Percentiles rank a stretch among this genome's conserved stretches.
Evolutionary conservation across 2,113 vertebrate species (phyloP).

Genomic region (Tragelaphus buxtoni): DNA sequence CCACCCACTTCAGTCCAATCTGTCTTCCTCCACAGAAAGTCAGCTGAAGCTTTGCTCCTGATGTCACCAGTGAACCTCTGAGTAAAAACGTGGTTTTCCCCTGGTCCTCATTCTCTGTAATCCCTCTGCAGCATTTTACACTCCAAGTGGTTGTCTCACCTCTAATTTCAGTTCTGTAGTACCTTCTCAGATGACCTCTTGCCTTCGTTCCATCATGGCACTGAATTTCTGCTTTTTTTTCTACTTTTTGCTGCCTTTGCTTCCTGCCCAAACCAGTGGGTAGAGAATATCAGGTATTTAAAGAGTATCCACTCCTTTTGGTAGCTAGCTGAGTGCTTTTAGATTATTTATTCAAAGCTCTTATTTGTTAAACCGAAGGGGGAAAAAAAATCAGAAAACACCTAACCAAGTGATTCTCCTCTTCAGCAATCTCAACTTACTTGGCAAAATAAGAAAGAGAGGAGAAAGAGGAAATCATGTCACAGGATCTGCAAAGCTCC

Average conservation of each 20-base stretch:
- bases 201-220: accelerated
- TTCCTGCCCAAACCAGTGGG: neutral
- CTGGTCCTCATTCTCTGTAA: neutral
- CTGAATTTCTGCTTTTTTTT: neutral
- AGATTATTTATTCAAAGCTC: neutral
- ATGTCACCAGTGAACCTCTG: neutral
- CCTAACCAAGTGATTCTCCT: neutral
- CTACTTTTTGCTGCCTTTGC: neutral
- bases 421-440: neutral
- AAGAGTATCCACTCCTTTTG: neutral
- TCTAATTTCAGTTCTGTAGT: neutral
- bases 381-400: neutral
- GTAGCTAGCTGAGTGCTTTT: neutral
- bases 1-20: neutral
- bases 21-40: neutral
- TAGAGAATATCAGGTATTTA: neutral
- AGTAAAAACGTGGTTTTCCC: neutral
- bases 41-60: neutral
- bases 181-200: neutral
- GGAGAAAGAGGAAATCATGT: neutral
- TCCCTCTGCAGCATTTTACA: neutral
- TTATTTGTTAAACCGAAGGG: neutral
- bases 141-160: accelerated
- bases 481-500: neutral
- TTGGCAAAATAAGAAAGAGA: neutral